phyloP scores from a whole-genome alignment of 2,113 vertebrate species.

The Mystacornis crossleyi region DNA sequence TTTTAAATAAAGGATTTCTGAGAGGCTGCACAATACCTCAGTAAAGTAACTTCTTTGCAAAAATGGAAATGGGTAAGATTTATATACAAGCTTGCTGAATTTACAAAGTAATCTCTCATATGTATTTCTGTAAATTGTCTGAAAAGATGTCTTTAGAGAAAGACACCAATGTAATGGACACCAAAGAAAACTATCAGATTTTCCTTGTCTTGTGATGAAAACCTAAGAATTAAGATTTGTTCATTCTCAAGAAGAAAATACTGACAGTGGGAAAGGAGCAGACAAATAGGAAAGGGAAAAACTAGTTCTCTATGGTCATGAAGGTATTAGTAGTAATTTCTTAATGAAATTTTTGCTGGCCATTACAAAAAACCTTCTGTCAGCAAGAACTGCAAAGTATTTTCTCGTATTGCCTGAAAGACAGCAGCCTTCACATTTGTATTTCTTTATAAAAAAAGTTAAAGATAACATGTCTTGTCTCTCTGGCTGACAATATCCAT shows the following conservation, averaged over 20 bases:
- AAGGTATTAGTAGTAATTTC: neutral
- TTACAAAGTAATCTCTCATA: neutral
- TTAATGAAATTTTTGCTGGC: neutral
- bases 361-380: neutral
- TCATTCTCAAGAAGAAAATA: neutral
- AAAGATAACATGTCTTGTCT: neutral
- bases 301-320: neutral
- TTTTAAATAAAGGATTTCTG: neutral
- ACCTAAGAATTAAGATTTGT: neutral
- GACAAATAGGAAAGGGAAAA: neutral
- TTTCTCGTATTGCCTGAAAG: neutral
- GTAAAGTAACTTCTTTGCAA: neutral
- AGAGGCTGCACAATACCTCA: neutral
- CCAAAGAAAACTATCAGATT: neutral
- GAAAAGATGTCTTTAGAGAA: neutral
- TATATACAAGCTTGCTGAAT: neutral
- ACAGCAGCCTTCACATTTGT: neutral
- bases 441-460: neutral
- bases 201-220: neutral
- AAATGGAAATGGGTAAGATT: neutral
- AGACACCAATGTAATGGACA: accelerated
- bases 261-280: neutral
- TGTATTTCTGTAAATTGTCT: neutral
- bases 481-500: neutral
- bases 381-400: neutral